Percentiles rank a stretch among this genome's conserved stretches.
phyloP scores from a whole-genome alignment of 2,888 invertebrate species.

The Drosophila parthenogenetica region DNA sequence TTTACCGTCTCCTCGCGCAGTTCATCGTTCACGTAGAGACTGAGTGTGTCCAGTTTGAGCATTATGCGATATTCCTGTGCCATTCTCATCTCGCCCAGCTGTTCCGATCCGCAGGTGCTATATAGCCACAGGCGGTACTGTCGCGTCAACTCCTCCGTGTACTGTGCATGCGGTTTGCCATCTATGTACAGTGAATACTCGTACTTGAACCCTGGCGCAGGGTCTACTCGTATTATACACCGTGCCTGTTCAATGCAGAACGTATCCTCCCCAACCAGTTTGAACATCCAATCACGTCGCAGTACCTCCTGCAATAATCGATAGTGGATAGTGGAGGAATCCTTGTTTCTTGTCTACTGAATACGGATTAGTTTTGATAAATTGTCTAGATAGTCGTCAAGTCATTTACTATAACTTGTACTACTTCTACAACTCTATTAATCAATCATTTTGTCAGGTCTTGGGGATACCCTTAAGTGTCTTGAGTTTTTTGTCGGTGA shows the following conservation, averaged over 20 bases:
- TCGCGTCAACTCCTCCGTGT: slow-evolving; percentile 92
- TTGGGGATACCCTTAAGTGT: neutral
- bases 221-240: slow-evolving; percentile 86
- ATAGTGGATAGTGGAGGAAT: neutral
- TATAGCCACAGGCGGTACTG: slow-evolving; percentile 91
- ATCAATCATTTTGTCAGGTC: slow-evolving; percentile 7
- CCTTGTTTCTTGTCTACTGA: neutral
- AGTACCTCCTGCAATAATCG: slow-evolving; percentile 87
- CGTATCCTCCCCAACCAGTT: slow-evolving; percentile 93
- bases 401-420: slow-evolving; percentile 4
- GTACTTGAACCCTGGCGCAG: slow-evolving; percentile 91
- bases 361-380: slow-evolving; percentile 7
- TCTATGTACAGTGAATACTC: slow-evolving; percentile 93
- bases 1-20: slow-evolving; percentile 82
- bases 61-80: slow-evolving; percentile 89
- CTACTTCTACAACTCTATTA: neutral
- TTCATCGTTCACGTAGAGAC: slow-evolving; percentile 84
- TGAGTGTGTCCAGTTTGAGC: slow-evolving; percentile 86
- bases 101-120: slow-evolving; percentile 57
- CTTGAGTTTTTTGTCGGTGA: neutral
- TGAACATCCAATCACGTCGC: slow-evolving; percentile 95
- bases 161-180: slow-evolving; percentile 92
- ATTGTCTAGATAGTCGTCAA: slow-evolving; percentile 1
- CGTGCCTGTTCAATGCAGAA: slow-evolving; percentile 88
- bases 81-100: slow-evolving; percentile 69